These are phyloP conservation scores for Pseudonaja textilis DNA, from an alignment of 2,113 vertebrate species.

Conservation along the genomic window DNA sequence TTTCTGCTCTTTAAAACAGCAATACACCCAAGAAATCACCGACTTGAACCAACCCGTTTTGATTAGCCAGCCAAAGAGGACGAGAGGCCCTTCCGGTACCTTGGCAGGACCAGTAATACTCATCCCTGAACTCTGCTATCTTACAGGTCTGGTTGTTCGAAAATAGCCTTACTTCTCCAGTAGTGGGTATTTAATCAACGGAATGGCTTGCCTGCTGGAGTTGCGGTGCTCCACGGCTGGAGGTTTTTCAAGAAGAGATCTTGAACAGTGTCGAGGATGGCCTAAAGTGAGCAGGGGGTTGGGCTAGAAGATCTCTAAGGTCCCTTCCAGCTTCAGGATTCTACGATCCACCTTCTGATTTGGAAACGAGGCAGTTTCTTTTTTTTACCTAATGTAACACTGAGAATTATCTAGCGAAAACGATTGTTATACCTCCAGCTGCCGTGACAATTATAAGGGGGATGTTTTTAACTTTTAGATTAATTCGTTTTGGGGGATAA, in stretches of 20 bases:
- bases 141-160: constrained; percentile 78
- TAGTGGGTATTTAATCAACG: neutral
- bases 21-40: constrained; percentile 84
- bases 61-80: constrained; percentile 79
- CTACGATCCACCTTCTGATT: neutral
- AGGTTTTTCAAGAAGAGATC: neutral
- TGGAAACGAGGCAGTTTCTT: neutral
- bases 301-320: neutral
- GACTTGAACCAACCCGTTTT: constrained; percentile 86
- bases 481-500: neutral
- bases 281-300: neutral
- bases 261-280: neutral
- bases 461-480: neutral
- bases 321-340: neutral
- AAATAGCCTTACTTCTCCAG: neutral
- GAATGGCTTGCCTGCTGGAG: neutral
- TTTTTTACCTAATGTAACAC: neutral
- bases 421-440: neutral
- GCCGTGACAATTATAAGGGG: neutral
- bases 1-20: constrained; percentile 66
- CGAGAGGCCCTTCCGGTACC: constrained; percentile 60
- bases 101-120: constrained; percentile 79
- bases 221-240: neutral
- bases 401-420: neutral
- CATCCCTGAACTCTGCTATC: constrained; percentile 90